Conservation (phyloP, 2,113 vertebrate species). For the Oncorhynchus nerka region DNA sequence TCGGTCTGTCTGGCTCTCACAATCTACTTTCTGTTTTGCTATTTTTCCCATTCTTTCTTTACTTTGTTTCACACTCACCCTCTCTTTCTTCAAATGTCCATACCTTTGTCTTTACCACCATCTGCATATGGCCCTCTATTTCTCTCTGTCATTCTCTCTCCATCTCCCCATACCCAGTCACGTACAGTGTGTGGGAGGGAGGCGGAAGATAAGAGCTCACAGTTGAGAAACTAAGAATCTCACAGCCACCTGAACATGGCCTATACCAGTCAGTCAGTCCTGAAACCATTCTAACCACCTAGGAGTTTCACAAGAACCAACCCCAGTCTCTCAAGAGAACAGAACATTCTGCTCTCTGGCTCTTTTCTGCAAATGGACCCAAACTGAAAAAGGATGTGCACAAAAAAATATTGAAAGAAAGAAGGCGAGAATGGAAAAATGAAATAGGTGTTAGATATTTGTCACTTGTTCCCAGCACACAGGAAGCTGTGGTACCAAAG, state of each 20-base stretch:
- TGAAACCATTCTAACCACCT: background rate
- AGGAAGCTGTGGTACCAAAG: no score
- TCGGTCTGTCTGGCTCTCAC: background rate
- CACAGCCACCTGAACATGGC: constrained; percentile 9
- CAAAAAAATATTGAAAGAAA: background rate
- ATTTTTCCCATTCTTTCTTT: background rate
- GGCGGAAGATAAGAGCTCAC: no score
- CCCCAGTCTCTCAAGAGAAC: background rate
- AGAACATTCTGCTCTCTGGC: background rate
- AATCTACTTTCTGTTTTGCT: background rate
- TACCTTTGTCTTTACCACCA: background rate
- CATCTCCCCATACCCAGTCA: background rate
- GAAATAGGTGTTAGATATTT: no score
- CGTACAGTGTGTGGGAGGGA: no score
- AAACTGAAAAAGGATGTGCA: background rate
- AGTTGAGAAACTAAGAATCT: constrained; percentile 51
- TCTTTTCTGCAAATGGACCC: no score
- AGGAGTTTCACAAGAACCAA: background rate
- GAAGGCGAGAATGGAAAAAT: background rate
- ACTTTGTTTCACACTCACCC: background rate
- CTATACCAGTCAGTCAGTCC: background rate
- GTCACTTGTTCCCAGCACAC: no score
- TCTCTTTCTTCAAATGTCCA: background rate
- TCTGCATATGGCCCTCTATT: no score
- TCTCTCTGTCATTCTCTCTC: background rate